These are phyloP conservation scores for Falco concolor DNA, from an alignment of 2,797 vertebrate genomes.

Conservation along the genomic window DNA sequence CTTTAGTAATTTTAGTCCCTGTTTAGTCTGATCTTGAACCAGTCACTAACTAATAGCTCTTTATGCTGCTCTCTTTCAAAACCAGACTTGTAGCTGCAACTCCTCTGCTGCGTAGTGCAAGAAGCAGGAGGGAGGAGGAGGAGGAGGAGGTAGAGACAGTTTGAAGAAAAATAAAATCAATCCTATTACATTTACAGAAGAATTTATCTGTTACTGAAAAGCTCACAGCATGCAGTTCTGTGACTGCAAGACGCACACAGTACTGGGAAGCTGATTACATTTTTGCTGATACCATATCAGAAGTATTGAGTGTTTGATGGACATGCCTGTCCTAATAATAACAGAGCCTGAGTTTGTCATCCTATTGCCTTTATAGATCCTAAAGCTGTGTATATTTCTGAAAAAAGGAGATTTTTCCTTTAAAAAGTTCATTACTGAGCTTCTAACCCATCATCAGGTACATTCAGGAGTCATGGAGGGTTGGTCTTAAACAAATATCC, in stretches of 20 bases:
- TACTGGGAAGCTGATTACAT: not conserved
- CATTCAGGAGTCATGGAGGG: constrained; percentile 2
- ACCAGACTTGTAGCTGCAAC: not conserved
- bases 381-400: not conserved
- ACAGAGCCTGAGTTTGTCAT: not conserved
- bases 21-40: not conserved
- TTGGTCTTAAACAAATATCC: constrained; percentile 51
- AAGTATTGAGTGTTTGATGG: not conserved
- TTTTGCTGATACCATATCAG: not conserved
- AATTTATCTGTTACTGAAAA: not conserved
- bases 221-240: not conserved
- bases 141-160: not conserved
- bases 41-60: not conserved
- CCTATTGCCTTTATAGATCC: not conserved
- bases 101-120: not conserved
- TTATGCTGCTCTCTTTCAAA: not conserved
- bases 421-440: not conserved
- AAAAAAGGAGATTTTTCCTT: not conserved
- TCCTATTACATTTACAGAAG: not conserved
- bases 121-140: not conserved
- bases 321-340: not conserved
- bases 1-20: not conserved
- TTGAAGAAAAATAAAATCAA: not conserved
- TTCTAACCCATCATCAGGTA: not conserved
- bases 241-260: not conserved